Percentiles rank a stretch among this genome's conserved stretches.
These are phyloP conservation scores for Pangasianodon hypophthalmus DNA, from an alignment of 2,113 vertebrate species.

Conservation along the genomic window DNA sequence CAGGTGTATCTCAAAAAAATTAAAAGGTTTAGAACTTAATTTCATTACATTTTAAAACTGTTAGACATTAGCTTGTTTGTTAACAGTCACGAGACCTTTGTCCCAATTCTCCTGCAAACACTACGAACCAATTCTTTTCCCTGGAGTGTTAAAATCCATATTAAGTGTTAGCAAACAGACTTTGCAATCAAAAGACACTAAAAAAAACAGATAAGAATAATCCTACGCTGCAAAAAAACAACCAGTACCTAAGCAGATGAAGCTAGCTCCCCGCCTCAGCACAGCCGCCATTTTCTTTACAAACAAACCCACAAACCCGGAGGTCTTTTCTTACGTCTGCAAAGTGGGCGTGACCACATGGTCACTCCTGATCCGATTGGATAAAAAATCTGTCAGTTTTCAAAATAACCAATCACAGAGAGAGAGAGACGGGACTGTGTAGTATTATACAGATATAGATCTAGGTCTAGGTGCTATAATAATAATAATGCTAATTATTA, in stretches of 20 bases:
- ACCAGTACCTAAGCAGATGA: conserved; percentile 31
- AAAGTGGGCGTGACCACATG: background rate
- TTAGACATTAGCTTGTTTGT: background rate
- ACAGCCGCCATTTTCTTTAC: conserved; percentile 39
- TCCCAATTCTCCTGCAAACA: background rate
- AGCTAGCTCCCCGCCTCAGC: background rate
- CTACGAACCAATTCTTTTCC: background rate
- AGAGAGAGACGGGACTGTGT: background rate
- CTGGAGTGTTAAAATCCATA: background rate
- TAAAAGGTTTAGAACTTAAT: background rate
- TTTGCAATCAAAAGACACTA: too few relatives aligned
- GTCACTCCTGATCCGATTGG: background rate
- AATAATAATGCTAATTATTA: background rate
- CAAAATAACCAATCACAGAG: background rate
- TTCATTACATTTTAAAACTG: background rate
- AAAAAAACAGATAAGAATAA: background rate
- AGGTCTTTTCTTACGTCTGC: fast-evolving
- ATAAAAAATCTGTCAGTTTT: background rate
- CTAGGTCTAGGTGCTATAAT: too few relatives aligned
- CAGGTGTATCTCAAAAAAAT: background rate
- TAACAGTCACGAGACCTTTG: background rate
- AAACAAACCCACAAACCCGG: fast-evolving
- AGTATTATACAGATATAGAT: too few relatives aligned
- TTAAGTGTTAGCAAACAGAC: too few relatives aligned
- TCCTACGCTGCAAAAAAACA: background rate